Evolutionary conservation across 2,113 vertebrate genomes (phyloP).

Genomic region (Cynocephalus volans): DNA sequence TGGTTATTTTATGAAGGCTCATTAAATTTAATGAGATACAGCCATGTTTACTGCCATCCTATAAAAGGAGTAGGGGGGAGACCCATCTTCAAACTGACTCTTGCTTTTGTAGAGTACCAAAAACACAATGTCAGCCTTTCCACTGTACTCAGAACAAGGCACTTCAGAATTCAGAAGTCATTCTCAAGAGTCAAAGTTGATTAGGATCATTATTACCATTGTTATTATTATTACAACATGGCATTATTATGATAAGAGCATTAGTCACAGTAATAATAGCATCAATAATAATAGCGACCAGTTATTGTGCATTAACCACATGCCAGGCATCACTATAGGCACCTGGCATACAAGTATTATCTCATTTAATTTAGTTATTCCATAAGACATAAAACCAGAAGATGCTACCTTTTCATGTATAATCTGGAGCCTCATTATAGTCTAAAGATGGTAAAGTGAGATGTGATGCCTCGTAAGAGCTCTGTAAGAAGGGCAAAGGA

Average conservation of each 20-base stretch:
- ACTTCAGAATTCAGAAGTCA: constrained; percentile 48
- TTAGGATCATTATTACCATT: background rate
- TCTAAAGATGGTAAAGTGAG: background rate
- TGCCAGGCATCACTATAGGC: background rate
- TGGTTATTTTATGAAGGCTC: constrained; percentile 91
- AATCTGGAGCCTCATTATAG: background rate
- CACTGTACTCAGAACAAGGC: constrained; percentile 57
- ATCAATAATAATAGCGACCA: background rate
- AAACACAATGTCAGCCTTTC: constrained; percentile 81
- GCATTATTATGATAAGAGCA: background rate
- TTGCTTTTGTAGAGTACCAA: constrained; percentile 85
- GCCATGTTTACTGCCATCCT: constrained; percentile 88
- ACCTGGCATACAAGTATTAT: background rate
- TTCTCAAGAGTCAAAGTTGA: background rate
- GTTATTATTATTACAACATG: background rate
- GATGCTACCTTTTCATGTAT: background rate
- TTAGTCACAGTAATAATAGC: background rate
- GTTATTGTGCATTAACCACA: background rate
- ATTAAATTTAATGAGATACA: constrained; percentile 92
- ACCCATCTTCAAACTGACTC: constrained; percentile 87
- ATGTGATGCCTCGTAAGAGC: background rate
- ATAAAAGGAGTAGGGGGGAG: constrained; percentile 85
- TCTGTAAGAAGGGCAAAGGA: background rate
- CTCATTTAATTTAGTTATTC: background rate
- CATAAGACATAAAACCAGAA: background rate